Conservation (phyloP, 1,140 invertebrate species). For the Hormaphis cornu region DNA sequence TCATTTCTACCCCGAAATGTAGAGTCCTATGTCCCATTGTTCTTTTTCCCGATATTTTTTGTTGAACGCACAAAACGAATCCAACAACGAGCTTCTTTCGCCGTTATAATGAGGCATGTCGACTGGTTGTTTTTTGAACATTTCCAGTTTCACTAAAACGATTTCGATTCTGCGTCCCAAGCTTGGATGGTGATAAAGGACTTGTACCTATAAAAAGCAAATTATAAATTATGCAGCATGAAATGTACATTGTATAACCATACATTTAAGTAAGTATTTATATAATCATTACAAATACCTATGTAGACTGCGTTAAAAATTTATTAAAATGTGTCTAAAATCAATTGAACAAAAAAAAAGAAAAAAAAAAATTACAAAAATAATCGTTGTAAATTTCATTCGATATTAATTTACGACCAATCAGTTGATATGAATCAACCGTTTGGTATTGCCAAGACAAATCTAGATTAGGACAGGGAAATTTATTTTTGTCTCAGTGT, state of each 20-base stretch:
- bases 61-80: constrained; percentile 71
- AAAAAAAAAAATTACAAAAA: too few relatives aligned
- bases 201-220: constrained; percentile 51
- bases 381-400: too few relatives aligned
- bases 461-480: too few relatives aligned
- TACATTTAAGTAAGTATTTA: neutral
- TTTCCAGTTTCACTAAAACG: constrained; percentile 63
- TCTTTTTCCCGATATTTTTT: constrained; percentile 52
- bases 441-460: too few relatives aligned
- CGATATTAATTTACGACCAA: too few relatives aligned
- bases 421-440: too few relatives aligned
- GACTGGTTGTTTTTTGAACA: constrained; percentile 61
- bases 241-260: neutral
- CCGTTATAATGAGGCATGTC: constrained; percentile 52
- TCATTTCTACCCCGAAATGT: constrained; percentile 57
- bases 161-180: constrained; percentile 63
- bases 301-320: too few relatives aligned
- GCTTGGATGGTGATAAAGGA: constrained; percentile 70
- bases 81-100: constrained; percentile 58
- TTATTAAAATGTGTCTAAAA: too few relatives aligned
- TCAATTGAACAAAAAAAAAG: too few relatives aligned
- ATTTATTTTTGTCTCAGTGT: too few relatives aligned
- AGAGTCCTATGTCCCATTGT: constrained; percentile 75
- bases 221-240: neutral
- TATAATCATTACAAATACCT: too few relatives aligned